Evolutionary conservation across 2,888 invertebrate genomes (phyloP).

Genomic region (Eupithecia insigniata): DNA sequence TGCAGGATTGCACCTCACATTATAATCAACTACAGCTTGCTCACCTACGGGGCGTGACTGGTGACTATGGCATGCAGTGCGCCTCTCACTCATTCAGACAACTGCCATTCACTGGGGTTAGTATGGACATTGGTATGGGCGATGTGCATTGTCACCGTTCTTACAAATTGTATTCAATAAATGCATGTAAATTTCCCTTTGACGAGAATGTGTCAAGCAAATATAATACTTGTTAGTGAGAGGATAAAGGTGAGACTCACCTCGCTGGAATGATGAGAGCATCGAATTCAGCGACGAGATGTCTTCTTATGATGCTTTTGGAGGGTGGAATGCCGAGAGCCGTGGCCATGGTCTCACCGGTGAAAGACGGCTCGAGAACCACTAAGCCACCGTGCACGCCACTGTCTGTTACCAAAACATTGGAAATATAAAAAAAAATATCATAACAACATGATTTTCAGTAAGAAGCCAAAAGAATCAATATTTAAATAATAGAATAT

Average conservation of each 20-base stretch:
- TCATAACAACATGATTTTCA: neutral
- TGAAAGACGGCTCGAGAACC: slow-evolving; percentile 96
- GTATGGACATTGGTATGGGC: slow-evolving; percentile 31
- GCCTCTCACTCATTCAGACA: slow-evolving; percentile 32
- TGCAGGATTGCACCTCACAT: slow-evolving; percentile 85
- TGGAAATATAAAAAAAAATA: neutral
- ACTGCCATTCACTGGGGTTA: slow-evolving; percentile 17
- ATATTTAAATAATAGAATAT: too few species aligned
- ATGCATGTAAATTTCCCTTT: slow-evolving; percentile 34
- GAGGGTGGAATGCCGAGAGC: slow-evolving; percentile 96
- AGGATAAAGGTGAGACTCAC: slow-evolving; percentile 74
- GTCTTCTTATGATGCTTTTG: slow-evolving; percentile 96
- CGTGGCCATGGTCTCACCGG: slow-evolving; percentile 97
- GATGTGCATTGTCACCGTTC: slow-evolving; percentile 39
- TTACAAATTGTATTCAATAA: slow-evolving; percentile 26
- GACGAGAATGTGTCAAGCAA: slow-evolving; percentile 48
- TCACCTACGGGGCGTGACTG: slow-evolving; percentile 62
- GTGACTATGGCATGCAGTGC: slow-evolving; percentile 48
- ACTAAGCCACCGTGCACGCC: slow-evolving; percentile 98
- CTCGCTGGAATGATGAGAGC: slow-evolving; percentile 96
- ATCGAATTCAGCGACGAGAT: slow-evolving; percentile 95
- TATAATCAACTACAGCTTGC: slow-evolving; percentile 82
- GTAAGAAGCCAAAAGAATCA: neutral
- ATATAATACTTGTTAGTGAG: slow-evolving; percentile 54
- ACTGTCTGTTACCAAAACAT: slow-evolving; percentile 87